Percentiles rank a stretch among this genome's conserved stretches.
These are phyloP conservation scores for Sigmodon hispidus DNA, from an alignment of 2,113 vertebrate species.

Conservation along the genomic window DNA sequence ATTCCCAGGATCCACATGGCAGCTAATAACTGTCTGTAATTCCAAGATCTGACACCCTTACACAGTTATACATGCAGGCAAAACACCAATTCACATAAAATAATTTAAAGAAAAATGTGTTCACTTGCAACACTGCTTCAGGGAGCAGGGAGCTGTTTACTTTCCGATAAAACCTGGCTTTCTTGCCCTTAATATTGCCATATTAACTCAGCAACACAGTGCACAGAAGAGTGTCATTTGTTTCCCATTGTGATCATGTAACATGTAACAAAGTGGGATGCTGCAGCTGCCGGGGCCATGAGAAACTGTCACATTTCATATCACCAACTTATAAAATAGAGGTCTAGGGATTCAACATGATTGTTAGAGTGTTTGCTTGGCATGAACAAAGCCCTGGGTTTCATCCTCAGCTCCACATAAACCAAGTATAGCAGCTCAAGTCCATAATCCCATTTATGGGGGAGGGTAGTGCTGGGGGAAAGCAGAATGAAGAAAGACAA, in stretches of 20 bases:
- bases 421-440: neutral
- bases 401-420: neutral
- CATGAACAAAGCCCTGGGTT: neutral
- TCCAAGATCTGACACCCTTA: no score
- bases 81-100: no score
- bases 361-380: neutral
- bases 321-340: neutral
- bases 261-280: neutral
- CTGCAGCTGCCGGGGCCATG: neutral
- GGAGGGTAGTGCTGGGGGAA: fast-evolving
- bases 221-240: neutral
- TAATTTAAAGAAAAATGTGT: neutral
- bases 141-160: neutral
- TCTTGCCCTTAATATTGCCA: neutral
- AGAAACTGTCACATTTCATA: neutral
- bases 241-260: neutral
- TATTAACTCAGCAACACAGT: neutral
- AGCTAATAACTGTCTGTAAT: no score
- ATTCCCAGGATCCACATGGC: no score
- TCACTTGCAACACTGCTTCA: neutral
- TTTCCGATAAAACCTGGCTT: neutral
- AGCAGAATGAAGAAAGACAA: neutral
- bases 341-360: neutral
- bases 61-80: no score
- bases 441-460: neutral